phyloP scores from a whole-genome alignment of 2,797 vertebrate genomes.

The Hippoglossus hippoglossus region DNA sequence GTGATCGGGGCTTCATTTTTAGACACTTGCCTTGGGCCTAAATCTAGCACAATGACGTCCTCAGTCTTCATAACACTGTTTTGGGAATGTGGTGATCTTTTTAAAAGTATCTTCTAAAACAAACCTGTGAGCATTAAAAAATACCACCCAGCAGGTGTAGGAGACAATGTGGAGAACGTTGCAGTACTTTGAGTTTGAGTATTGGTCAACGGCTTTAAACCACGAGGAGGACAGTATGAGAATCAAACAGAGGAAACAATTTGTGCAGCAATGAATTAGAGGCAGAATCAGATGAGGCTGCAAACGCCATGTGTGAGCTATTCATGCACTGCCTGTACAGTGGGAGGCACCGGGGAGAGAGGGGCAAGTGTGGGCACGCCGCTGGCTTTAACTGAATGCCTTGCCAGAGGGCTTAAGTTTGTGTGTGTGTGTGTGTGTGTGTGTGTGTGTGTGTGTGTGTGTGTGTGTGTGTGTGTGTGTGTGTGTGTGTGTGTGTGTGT shows the following conservation, averaged over 20 bases:
- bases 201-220: neutral
- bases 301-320: conserved; percentile 56
- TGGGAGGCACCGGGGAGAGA: conserved; percentile 50
- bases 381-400: conserved; percentile 68
- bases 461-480: conserved; percentile 19
- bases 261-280: conserved; percentile 1
- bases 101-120: too few relatives aligned
- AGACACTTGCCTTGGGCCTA: too few relatives aligned
- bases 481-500: neutral
- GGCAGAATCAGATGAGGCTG: conserved; percentile 39
- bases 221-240: neutral
- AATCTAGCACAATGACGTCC: too few relatives aligned
- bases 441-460: conserved; percentile 13
- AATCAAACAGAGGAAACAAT: neutral
- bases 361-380: conserved; percentile 80
- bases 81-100: too few relatives aligned
- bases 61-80: too few relatives aligned
- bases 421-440: conserved; percentile 36
- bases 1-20: too few relatives aligned
- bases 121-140: too few relatives aligned
- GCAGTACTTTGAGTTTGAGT: too few relatives aligned
- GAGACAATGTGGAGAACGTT: too few relatives aligned
- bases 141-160: too few relatives aligned
- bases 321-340: conserved; percentile 54
- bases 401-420: conserved; percentile 67